Percentiles rank a stretch among this genome's conserved stretches.
phyloP scores from a whole-genome alignment of 92 coral and sea anemone species.

The Porites evermanni region DNA sequence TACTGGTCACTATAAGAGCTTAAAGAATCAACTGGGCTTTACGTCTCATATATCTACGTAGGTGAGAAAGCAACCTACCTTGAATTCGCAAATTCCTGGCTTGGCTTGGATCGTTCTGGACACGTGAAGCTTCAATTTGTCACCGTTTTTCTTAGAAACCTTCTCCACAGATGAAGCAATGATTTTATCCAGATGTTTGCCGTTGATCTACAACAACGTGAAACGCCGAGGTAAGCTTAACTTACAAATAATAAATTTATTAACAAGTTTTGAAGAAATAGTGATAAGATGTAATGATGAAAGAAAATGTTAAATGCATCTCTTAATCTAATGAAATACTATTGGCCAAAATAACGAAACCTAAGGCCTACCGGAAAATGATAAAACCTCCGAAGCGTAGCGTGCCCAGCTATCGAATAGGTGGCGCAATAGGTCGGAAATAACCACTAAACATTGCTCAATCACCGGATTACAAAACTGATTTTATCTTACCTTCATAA shows the following conservation, averaged over 20 bases:
- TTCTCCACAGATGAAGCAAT: slow-evolving; percentile 93
- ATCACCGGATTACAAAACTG: no score
- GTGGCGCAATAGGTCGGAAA: neutral
- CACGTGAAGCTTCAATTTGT: slow-evolving; percentile 86
- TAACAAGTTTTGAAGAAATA: no score
- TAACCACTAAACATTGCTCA: neutral
- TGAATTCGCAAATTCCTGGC: slow-evolving; percentile 19
- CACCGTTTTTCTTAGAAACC: slow-evolving; percentile 87
- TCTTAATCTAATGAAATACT: no score
- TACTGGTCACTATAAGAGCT: no score
- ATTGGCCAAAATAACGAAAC: no score
- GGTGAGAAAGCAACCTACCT: slow-evolving; percentile 1
- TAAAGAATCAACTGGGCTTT: no score
- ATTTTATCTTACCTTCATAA: slow-evolving; percentile 69
- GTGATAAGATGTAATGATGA: no score
- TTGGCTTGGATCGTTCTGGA: slow-evolving; percentile 70
- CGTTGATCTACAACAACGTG: slow-evolving; percentile 77
- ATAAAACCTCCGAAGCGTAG: no score
- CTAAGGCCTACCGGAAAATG: no score
- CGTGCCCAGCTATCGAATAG: neutral
- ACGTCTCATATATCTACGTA: no score
- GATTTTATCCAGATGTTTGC: slow-evolving; percentile 93
- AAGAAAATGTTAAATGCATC: no score
- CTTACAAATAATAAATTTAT: no score
- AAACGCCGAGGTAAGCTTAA: neutral